phyloP scores from a whole-genome alignment of 2,797 vertebrate species.

The Gymnoscopelus microlampas region DNA sequence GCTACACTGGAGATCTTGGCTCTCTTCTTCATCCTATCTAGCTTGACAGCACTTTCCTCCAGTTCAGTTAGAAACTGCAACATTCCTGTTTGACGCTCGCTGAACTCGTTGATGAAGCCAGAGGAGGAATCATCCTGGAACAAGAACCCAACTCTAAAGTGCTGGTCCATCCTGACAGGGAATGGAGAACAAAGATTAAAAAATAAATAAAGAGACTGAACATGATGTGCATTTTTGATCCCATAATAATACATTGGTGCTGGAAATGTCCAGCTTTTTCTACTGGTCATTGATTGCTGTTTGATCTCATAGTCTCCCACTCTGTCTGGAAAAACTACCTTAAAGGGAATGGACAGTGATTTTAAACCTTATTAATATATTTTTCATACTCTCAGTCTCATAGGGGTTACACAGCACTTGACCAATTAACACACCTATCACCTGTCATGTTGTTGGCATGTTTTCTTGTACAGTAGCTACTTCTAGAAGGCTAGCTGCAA shows the following conservation, averaged over 20 bases:
- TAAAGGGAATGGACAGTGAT: no score
- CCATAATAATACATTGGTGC: background rate
- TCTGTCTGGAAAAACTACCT: no score
- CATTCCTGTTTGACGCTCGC: slow-evolving; percentile 52
- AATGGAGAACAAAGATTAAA: background rate
- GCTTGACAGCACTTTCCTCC: slow-evolving; percentile 66
- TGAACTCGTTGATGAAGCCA: slow-evolving; percentile 62
- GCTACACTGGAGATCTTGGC: slow-evolving; percentile 77
- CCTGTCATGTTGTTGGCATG: no score
- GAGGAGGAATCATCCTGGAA: slow-evolving; percentile 44
- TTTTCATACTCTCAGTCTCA: no score
- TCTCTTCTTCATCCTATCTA: slow-evolving; percentile 74
- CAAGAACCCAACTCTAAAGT: slow-evolving; percentile 64
- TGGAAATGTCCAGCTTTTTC: no score
- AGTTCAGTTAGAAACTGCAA: slow-evolving; percentile 60
- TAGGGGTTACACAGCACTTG: no score
- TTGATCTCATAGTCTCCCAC: no score
- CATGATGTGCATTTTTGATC: background rate
- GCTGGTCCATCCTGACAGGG: slow-evolving; percentile 58
- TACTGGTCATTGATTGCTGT: no score
- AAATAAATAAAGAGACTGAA: background rate
- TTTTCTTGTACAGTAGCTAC: no score
- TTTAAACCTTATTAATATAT: no score
- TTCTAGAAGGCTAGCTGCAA: no score
- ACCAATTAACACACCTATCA: no score